Percentiles rank a stretch among this genome's conserved stretches.
Conservation (phyloP, 2,888 invertebrate genomes). For the Drosophila anceps region DNA sequence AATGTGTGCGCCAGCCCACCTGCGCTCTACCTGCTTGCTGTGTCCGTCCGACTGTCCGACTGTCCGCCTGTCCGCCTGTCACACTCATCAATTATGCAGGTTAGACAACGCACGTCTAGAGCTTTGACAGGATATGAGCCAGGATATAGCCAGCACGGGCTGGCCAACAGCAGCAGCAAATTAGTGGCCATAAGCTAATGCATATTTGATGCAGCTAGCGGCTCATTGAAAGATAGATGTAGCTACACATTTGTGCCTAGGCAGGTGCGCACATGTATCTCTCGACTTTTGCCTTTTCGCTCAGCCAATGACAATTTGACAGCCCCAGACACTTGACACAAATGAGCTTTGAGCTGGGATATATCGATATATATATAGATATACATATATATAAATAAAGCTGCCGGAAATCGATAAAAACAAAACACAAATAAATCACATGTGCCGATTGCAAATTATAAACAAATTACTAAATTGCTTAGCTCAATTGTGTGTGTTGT, state of each 20-base stretch:
- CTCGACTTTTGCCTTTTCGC: background rate
- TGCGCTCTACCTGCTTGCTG: background rate
- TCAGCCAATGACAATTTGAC: constrained; percentile 56
- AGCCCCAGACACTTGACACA: constrained; percentile 47
- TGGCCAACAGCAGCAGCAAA: constrained; percentile 8
- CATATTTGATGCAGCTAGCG: constrained; percentile 42
- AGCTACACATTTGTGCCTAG: constrained; percentile 1
- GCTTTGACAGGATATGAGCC: constrained; percentile 12
- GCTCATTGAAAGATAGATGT: constrained; percentile 29
- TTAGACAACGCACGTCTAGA: constrained; percentile 7
- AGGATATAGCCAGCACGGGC: background rate
- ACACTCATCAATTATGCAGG: constrained; percentile 54
- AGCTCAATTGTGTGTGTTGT: background rate
- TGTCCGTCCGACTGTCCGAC: background rate
- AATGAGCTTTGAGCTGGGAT: constrained; percentile 28
- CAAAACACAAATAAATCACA: constrained; percentile 2
- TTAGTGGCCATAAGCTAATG: constrained; percentile 36
- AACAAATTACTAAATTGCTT: background rate
- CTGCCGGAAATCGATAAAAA: constrained; percentile 35
- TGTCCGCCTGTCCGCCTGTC: too few species aligned
- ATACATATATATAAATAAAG: constrained; percentile 18
- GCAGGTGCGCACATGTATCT: background rate
- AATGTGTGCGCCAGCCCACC: constrained; percentile 5
- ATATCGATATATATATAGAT: too few species aligned
- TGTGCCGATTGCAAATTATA: background rate